Evolutionary conservation across 1,140 invertebrate species (phyloP).

Genomic region (Hylaeus anthracinus): DNA sequence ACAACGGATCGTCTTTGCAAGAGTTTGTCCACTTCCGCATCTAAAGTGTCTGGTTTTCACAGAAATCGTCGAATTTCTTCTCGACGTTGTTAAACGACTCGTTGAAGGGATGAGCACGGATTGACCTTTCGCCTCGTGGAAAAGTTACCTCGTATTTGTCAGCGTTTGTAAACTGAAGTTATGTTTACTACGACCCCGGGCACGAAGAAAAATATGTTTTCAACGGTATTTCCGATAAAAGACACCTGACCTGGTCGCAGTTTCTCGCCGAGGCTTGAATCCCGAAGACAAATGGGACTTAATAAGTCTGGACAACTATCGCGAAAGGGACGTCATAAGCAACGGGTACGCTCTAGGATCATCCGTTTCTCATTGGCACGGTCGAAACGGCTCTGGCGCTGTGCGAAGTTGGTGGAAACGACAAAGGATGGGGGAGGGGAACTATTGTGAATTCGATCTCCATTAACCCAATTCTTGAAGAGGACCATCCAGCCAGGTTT

Average conservation of each 20-base stretch:
- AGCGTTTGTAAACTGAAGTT: not conserved
- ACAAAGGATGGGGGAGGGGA: too few relatives aligned
- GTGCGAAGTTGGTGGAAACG: not conserved
- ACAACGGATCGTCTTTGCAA: too few relatives aligned
- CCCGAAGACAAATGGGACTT: slow-evolving; percentile 40
- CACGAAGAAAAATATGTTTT: slow-evolving; percentile 60
- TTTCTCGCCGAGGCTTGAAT: slow-evolving; percentile 5
- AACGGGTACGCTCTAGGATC: slow-evolving; percentile 11
- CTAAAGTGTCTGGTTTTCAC: too few relatives aligned
- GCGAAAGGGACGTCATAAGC: slow-evolving; percentile 13
- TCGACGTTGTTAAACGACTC: not conserved
- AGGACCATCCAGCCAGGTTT: not conserved
- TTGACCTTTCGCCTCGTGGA: not conserved
- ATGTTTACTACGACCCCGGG: not conserved
- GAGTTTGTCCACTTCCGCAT: too few relatives aligned
- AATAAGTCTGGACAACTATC: slow-evolving; percentile 8
- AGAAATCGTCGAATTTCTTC: not conserved
- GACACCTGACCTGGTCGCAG: slow-evolving; percentile 23
- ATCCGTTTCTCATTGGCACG: not conserved
- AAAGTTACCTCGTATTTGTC: slow-evolving; percentile 1
- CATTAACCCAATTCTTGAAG: not conserved
- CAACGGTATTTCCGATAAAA: slow-evolving; percentile 53
- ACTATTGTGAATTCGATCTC: not conserved
- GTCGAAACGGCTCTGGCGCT: not conserved
- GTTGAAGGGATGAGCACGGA: not conserved